Evolutionary conservation across 2,113 vertebrate species (phyloP), one percentile per base, ranked within the genome.

Genomic region (Alligator mississippiensis): DNA sequence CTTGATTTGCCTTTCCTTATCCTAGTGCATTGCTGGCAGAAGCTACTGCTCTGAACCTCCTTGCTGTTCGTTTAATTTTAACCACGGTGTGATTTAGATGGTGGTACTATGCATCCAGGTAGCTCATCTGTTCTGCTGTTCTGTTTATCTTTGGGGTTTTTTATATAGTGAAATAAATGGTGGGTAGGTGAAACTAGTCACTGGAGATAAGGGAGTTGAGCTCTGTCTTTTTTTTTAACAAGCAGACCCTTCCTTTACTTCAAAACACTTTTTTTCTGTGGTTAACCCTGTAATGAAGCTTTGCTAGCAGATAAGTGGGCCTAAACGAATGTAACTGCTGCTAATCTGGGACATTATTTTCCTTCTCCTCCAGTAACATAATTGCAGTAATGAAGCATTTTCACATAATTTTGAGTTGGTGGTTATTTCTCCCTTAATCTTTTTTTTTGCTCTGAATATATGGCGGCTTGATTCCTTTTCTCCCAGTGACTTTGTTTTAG

Each of bases 381-480:
- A n/a, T 90, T 94, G 87, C 87, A 88, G 77, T 86, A 88, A 88
- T 76, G 93, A 93, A 85, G 94, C 2, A 11, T 90, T 94, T 95
- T 92, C 80, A 86, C 84, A 84, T 70, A 83, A 27, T 76, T 78
- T 64, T 47, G 7, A 47, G 38, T 90, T 88, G 47, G 47, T 92
- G 87, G 21, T 87, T 88, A 9, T 80, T 76, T 92, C 83, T 95
- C 78, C 75, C 81, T 62, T 59, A 77, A 76, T 25, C n/a, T 74
- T 84, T 84, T 34, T 64, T 2, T 80, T 3, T 47, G 3, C 55
- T 85, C 90, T 27, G 92, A 87, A 89, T 87, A 30, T 47, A 47
- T 0, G 0, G 16, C 57, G 63, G 47, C 28, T 30, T 57, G 80
- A 76, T 70, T 79, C 82, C 77, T 93, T 86, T 90, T 58, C 57